Evolutionary conservation across 2,797 vertebrate genomes (phyloP), one percentile per base, ranked within the genome.

Genomic region (Melanotaenia pygmaea): DNA sequence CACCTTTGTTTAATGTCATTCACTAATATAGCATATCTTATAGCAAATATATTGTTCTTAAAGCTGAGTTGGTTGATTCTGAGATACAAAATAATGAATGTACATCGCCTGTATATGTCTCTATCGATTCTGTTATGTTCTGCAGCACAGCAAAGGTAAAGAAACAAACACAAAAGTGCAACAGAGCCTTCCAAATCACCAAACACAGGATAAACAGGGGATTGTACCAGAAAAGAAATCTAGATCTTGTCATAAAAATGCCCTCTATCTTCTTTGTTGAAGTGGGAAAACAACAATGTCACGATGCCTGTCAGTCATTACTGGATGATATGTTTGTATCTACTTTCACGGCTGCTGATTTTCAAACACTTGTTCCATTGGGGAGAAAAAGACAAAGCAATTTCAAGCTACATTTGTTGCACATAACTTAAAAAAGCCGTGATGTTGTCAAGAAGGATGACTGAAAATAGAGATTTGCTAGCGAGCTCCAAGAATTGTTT

Each of bases 361-460:
- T 88, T 63, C 80, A 86, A 89, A 88, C 76, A 82, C 75, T 82
- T 83, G 77, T 80, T 87, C 81, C 59, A 28, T 30, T 61, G 66
- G 12, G 71, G 32, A 47, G 8, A 1, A 79, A 62, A 72, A 73
- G 60, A 82, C 76, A 80, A 60, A 51, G 81, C 80, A 90, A 93
- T 93, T 93, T 92, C 84, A 94, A 89, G 91, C 86, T 89, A 91
- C 93, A 91, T 92, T 90, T 92, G 82, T 82, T 45, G 16, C 59
- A 59, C 85, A 67, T 64, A 84, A 79, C 81, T 85, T 81, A 59
- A 76, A 37, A 81, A 80, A 72, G 67, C 74, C 58, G 64, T 38
- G 58, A 80, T 66, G 76, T 79, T 88, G 79, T 81, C 73, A 65
- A 71, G 80, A 88, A 76, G 67, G 82, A 89, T 85, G 74, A 54